Percentiles rank a stretch among this genome's conserved stretches.
Evolutionary conservation across 2,888 invertebrate species (phyloP).

Genomic region (Drosophila affinis): DNA sequence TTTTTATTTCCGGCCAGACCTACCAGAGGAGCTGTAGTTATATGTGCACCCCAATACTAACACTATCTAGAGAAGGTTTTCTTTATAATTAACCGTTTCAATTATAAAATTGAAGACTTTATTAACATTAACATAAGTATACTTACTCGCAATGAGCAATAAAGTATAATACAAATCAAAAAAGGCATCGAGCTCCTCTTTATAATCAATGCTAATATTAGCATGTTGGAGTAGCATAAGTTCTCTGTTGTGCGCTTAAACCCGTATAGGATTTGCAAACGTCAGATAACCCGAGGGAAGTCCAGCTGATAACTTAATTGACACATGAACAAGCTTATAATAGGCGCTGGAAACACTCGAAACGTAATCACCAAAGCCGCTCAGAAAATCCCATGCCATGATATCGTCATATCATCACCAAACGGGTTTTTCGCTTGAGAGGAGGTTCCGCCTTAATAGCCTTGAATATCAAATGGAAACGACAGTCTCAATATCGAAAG

Average conservation of each 20-base stretch:
- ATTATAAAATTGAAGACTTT: slow-evolving; percentile 33
- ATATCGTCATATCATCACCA: slow-evolving; percentile 29
- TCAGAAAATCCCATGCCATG: slow-evolving; percentile 33
- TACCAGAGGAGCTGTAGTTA: slow-evolving; percentile 27
- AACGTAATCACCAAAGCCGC: slow-evolving; percentile 2
- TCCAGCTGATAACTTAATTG: slow-evolving; percentile 7
- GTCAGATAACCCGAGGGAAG: not conserved
- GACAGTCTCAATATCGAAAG: slow-evolving; percentile 15
- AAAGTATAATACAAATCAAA: slow-evolving; percentile 20
- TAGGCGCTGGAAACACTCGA: not conserved
- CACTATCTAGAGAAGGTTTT: slow-evolving; percentile 18
- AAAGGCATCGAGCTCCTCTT: slow-evolving; percentile 8
- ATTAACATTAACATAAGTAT: slow-evolving; percentile 36
- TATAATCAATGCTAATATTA: too few relatives aligned
- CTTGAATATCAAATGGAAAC: slow-evolving; percentile 4
- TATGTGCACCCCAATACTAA: slow-evolving; percentile 39
- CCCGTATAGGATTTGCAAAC: too few relatives aligned
- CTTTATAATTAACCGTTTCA: slow-evolving; percentile 24
- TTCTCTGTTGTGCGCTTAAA: not conserved
- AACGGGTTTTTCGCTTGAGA: slow-evolving; percentile 23
- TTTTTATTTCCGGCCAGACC: slow-evolving; percentile 54
- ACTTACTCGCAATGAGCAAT: slow-evolving; percentile 23
- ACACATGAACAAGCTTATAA: not conserved
- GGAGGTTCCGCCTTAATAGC: slow-evolving; percentile 22
- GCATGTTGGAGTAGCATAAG: too few relatives aligned